These are phyloP conservation scores for Dilophus febrilis DNA, from an alignment of 2,888 invertebrate species.

Conservation along the genomic window DNA sequence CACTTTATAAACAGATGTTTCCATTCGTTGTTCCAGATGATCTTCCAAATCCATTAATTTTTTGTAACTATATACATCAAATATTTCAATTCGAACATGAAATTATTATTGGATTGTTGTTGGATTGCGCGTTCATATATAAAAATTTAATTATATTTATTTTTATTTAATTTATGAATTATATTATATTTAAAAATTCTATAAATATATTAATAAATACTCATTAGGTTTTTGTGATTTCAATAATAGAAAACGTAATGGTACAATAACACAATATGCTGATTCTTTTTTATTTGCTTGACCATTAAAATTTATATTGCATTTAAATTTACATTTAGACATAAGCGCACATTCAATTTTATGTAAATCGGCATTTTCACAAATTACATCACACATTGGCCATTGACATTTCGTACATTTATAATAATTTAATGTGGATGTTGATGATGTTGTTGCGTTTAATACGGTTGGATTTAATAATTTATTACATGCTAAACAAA, in stretches of 20 bases:
- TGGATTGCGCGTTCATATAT: too few species aligned
- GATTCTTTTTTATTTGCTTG: constrained; percentile 34
- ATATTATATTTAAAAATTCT: not conserved
- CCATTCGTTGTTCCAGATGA: constrained; percentile 42
- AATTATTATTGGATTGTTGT: too few species aligned
- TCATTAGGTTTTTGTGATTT: constrained; percentile 27
- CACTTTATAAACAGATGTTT: constrained; percentile 40
- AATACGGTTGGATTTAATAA: not conserved
- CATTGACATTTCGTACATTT: constrained; percentile 46
- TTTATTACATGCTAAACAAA: constrained; percentile 47
- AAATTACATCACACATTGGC: constrained; percentile 47
- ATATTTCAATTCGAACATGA: too few species aligned
- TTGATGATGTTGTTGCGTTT: constrained; percentile 22
- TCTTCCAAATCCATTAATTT: constrained; percentile 21
- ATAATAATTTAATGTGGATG: constrained; percentile 32
- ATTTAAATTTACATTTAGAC: constrained; percentile 37
- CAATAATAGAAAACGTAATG: constrained; percentile 45
- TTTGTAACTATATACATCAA: constrained; percentile 7
- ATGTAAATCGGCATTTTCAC: constrained; percentile 38
- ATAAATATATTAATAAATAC: constrained; percentile 11
- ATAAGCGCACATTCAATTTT: constrained; percentile 44
- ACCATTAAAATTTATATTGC: constrained; percentile 34
- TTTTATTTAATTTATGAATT: not conserved
- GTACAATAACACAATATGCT: constrained; percentile 47
- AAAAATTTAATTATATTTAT: too few species aligned